Conservation (phyloP, 2,113 vertebrate genomes). For the Romanogobio albipinnatus region DNA sequence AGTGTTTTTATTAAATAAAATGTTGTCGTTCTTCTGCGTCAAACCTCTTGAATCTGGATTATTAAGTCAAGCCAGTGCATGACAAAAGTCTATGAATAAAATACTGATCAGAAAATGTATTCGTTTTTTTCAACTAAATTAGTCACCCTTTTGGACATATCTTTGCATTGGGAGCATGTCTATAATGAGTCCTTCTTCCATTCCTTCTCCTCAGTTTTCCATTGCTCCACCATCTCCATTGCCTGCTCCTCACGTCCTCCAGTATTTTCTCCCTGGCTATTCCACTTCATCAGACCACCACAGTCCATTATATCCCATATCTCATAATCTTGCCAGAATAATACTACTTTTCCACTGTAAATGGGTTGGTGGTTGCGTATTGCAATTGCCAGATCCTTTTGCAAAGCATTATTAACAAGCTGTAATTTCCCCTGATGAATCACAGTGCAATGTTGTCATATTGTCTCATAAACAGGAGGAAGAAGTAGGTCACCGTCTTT, state of each 20-base stretch:
- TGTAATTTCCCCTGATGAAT: constrained; percentile 52
- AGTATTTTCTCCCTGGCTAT: constrained; percentile 19
- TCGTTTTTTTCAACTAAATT: neutral
- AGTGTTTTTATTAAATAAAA: too few species aligned
- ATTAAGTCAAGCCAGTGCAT: too few species aligned
- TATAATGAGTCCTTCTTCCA: neutral
- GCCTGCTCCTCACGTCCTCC: neutral
- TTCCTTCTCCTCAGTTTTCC: neutral
- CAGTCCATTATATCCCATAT: constrained; percentile 15
- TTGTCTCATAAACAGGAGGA: constrained; percentile 49
- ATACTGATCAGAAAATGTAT: too few species aligned
- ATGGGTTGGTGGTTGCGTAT: constrained; percentile 11
- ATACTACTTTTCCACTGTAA: constrained; percentile 1
- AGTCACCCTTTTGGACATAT: neutral
- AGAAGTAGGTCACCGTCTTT: constrained; percentile 32
- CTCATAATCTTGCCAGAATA: constrained; percentile 10
- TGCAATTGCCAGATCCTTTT: neutral
- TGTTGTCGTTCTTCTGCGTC: too few species aligned
- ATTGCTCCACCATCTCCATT: neutral
- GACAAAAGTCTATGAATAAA: too few species aligned
- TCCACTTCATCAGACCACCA: constrained; percentile 1
- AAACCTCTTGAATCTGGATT: too few species aligned
- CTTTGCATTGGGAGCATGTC: neutral
- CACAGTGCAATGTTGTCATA: constrained; percentile 42
- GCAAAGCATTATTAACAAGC: constrained; percentile 18